Percentiles rank a stretch among this genome's conserved stretches.
Conservation (phyloP, 2,797 vertebrate genomes). For the Sciaenops ocellatus region DNA sequence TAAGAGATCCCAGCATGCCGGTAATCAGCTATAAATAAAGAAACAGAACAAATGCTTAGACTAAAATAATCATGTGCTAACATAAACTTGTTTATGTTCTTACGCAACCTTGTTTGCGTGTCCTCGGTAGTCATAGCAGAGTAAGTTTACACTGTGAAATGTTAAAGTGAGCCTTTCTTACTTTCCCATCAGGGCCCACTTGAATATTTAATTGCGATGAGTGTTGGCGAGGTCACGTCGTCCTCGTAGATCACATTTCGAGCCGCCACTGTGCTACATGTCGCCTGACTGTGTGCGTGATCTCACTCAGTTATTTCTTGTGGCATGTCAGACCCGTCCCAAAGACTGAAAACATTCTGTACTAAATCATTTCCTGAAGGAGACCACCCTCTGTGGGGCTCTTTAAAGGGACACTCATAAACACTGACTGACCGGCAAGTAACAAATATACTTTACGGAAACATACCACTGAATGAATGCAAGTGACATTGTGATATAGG, state of each 20-base stretch:
- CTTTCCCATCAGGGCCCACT: conserved; percentile 52
- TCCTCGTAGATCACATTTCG: conserved; percentile 73
- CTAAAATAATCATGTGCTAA: conserved; percentile 47
- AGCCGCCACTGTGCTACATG: conserved; percentile 36
- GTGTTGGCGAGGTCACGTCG: conserved; percentile 71
- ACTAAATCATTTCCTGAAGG: conserved; percentile 71
- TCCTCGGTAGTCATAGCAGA: conserved; percentile 76
- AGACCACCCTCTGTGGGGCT: conserved; percentile 57
- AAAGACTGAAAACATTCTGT: conserved; percentile 52
- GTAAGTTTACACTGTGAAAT: conserved; percentile 72
- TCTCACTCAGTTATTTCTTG: conserved; percentile 49
- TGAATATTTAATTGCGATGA: conserved; percentile 67
- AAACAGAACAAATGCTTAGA: conserved; percentile 35
- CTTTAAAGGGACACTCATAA: conserved; percentile 45
- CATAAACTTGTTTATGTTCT: conserved; percentile 58
- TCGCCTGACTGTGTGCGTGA: conserved; percentile 33
- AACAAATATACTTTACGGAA: conserved; percentile 19
- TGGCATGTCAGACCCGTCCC: conserved; percentile 41
- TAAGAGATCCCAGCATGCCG: conserved; percentile 10
- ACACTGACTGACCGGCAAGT: conserved; percentile 26
- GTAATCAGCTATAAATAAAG: conserved; percentile 49
- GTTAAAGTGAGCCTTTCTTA: conserved; percentile 68
- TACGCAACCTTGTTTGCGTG: conserved; percentile 52
- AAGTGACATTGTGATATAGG: not conserved
- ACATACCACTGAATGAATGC: not conserved